A percentile compares a stretch with the other conserved stretches of the same genome.
phyloP scores from a whole-genome alignment of 2,888 invertebrate genomes.

The Athalia cordata region DNA sequence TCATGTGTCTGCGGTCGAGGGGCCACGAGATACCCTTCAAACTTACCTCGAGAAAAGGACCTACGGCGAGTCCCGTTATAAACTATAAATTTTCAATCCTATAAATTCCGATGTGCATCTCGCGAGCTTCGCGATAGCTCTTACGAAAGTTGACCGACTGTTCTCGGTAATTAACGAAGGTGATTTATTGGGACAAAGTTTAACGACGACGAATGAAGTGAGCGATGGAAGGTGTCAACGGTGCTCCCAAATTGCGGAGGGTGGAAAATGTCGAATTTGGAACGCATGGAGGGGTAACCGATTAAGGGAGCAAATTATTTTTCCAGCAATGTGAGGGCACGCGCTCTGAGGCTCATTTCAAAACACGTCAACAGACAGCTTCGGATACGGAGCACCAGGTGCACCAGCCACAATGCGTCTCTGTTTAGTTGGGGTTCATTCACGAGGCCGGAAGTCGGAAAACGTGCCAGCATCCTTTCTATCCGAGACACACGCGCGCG shows the following conservation, averaged over 20 bases:
- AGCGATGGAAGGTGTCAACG: background rate
- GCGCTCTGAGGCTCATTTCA: slow-evolving; percentile 36
- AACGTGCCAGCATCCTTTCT: slow-evolving; percentile 61
- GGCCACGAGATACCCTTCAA: slow-evolving; percentile 18
- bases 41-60: slow-evolving; percentile 1
- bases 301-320: slow-evolving; percentile 38
- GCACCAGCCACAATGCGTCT: slow-evolving; percentile 68
- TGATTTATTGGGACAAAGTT: background rate
- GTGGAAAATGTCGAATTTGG: slow-evolving; percentile 20
- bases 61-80: background rate
- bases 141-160: background rate
- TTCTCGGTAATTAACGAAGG: background rate
- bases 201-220: background rate
- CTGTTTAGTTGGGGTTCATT: slow-evolving; percentile 57
- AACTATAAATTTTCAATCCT: slow-evolving; percentile 11
- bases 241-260: background rate
- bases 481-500: slow-evolving; percentile 51
- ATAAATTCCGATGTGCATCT: background rate
- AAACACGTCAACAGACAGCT: slow-evolving; percentile 38
- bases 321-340: slow-evolving; percentile 26
- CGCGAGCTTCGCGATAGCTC: background rate
- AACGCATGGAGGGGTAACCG: slow-evolving; percentile 14
- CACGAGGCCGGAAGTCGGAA: slow-evolving; percentile 66
- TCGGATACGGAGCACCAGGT: slow-evolving; percentile 71
- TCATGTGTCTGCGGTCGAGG: slow-evolving; percentile 51